Conservation (phyloP, 2,113 vertebrate species). For the Channa argus region DNA sequence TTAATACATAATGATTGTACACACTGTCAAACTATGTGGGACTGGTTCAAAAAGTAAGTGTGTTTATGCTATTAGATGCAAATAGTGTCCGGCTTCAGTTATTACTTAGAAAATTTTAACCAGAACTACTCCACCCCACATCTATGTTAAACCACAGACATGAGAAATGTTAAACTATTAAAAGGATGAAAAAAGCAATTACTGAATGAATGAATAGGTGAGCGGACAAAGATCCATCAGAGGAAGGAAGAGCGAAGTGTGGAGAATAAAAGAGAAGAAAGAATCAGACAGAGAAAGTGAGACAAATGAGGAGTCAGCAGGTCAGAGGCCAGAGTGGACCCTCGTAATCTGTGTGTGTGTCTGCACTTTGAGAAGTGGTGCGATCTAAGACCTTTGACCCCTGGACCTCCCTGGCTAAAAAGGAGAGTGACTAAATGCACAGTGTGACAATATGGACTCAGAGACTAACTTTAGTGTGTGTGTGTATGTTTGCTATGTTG, state of each 20-base stretch:
- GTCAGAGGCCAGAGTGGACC: slow-evolving; percentile 54
- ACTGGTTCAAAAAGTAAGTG: too few relatives aligned
- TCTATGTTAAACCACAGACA: too few relatives aligned
- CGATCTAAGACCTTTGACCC: slow-evolving; percentile 51
- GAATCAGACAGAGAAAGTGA: slow-evolving; percentile 56
- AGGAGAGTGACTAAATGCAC: slow-evolving; percentile 55
- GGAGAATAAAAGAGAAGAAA: slow-evolving; percentile 32
- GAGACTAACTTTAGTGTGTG: slow-evolving; percentile 12
- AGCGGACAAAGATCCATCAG: slow-evolving; percentile 9
- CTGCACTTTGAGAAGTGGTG: slow-evolving; percentile 11
- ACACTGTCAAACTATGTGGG: too few relatives aligned
- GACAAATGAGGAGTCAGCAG: slow-evolving; percentile 49
- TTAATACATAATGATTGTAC: too few relatives aligned
- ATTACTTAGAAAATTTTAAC: too few relatives aligned
- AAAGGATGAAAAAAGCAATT: slow-evolving; percentile 21
- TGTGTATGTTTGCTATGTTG: slow-evolving; percentile 1
- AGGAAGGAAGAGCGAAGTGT: slow-evolving; percentile 29
- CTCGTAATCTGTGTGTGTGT: slow-evolving; percentile 21
- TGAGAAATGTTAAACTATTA: neutral
- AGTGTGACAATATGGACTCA: slow-evolving; percentile 49
- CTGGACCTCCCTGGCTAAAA: slow-evolving; percentile 46
- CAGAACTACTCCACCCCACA: too few relatives aligned
- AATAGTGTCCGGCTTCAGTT: too few relatives aligned
- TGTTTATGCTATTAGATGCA: too few relatives aligned
- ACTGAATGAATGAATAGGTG: neutral